phyloP scores from a whole-genome alignment of 2,888 invertebrate genomes.

The Pristionchus exspectatus region DNA sequence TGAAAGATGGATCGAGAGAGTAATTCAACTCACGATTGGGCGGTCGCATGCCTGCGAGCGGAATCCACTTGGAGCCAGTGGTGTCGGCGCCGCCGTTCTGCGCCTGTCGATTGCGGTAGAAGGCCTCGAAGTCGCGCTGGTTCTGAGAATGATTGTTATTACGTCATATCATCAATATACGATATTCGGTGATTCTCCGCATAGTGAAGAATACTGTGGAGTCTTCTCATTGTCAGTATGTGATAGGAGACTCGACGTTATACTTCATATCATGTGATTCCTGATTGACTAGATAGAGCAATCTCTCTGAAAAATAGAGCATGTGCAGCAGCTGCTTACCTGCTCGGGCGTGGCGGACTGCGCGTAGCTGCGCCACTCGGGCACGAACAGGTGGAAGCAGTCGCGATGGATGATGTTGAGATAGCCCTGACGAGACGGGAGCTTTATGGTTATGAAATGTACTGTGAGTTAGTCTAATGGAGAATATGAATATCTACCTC shows the following conservation, averaged over 20 bases:
- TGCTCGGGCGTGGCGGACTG: constrained; percentile 69
- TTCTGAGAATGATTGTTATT: constrained; percentile 59
- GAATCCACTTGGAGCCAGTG: constrained; percentile 57
- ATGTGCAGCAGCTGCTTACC: constrained; percentile 50
- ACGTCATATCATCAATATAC: too few relatives aligned
- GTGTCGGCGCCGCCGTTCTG: constrained; percentile 49
- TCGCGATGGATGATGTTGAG: constrained; percentile 73
- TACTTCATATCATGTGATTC: too few relatives aligned
- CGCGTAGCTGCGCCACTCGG: constrained; percentile 76
- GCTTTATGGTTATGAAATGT: too few relatives aligned
- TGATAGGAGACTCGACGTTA: too few relatives aligned
- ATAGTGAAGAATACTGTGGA: too few relatives aligned
- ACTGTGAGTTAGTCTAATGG: neutral
- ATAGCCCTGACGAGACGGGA: constrained; percentile 60
- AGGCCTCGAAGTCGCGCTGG: constrained; percentile 71
- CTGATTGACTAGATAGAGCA: too few relatives aligned
- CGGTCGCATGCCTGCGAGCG: constrained; percentile 54
- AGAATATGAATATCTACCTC: neutral
- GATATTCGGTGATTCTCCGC: too few relatives aligned
- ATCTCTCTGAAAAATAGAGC: neutral
- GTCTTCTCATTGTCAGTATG: too few relatives aligned
- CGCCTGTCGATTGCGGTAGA: constrained; percentile 65
- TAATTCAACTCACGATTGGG: constrained; percentile 18
- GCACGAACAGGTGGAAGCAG: constrained; percentile 77
- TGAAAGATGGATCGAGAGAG: neutral